These are phyloP conservation scores for Catharus fuscescens DNA, from an alignment of 2,113 vertebrate genomes.

Conservation along the genomic window DNA sequence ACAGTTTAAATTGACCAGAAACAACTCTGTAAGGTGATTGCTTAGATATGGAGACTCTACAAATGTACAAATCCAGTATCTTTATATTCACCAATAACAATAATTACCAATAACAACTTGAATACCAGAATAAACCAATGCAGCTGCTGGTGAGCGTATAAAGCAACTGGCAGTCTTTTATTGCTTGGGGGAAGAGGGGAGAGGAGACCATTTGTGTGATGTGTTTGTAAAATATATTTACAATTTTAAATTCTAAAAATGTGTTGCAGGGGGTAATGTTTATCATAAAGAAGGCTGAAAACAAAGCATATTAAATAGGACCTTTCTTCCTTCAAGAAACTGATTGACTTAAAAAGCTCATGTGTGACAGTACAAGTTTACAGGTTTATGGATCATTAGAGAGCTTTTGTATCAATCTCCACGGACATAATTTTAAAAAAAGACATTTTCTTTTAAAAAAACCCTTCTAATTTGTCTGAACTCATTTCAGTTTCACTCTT, in stretches of 20 bases:
- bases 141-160: constrained; percentile 78
- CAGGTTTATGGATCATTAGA: constrained; percentile 49
- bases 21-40: constrained; percentile 66
- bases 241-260: constrained; percentile 67
- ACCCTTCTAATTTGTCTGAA: constrained; percentile 29
- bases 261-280: background rate
- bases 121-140: constrained; percentile 74
- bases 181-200: constrained; percentile 73
- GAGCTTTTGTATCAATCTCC: constrained; percentile 33
- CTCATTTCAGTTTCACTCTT: constrained; percentile 39
- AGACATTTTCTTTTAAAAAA: constrained; percentile 11
- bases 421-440: background rate
- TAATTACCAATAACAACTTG: constrained; percentile 77
- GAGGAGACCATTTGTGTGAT: constrained; percentile 63
- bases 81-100: constrained; percentile 79
- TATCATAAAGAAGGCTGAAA: constrained; percentile 69
- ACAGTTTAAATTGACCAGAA: constrained; percentile 67
- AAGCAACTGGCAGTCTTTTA: constrained; percentile 81
- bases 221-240: constrained; percentile 78
- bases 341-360: constrained; percentile 25
- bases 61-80: constrained; percentile 78
- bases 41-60: constrained; percentile 71
- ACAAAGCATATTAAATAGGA: constrained; percentile 58
- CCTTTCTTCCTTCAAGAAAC: constrained; percentile 44
- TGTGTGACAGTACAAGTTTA: constrained; percentile 42